Evolutionary conservation across 2,888 invertebrate genomes (phyloP), one percentile per base, ranked within the genome.

Genomic region (Cheilosia urbana): DNA sequence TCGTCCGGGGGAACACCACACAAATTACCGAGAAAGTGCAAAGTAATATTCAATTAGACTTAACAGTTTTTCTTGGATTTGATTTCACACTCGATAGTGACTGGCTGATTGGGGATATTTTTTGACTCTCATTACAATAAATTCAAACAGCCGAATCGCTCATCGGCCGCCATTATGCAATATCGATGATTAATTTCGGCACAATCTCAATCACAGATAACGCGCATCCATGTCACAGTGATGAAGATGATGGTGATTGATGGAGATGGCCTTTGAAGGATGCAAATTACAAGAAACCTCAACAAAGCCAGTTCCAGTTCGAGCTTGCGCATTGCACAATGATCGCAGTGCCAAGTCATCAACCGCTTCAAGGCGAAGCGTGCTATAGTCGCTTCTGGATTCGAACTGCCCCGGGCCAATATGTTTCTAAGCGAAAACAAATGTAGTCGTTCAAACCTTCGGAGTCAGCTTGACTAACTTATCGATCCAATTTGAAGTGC

Each of bases 91-190:
- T 37, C 13, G 37, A 37, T 13, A 37, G 37, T 37, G 51, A 53
- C 51, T 11, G 49, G 62, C 13, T 37, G 51, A 53, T 42, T 11
- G 49, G 62, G 15, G 40, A 13, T 9, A 40, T 37, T 37, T 37
- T 37, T 37, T 13, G 37, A 37, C 2, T 37, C 37, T 37, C 37
- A 37, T 37, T 37, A 13, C 13, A 34, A 34, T 34, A 2, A 37
- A 13, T 7, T 37, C 51, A n/a, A 30, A 51, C 66, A 27, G 62
- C 27, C 51, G 68, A 45, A 21, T 40, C 68, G 45, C 55, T 55
- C 62, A 75, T 75, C 63, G 51, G 51, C 30, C 19, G 51, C 30
- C 19, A 30, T 81, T 82, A 71, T 77, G 81, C 76, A 82, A 82
- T 72, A 58, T 69, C 13, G 37, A 65, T 62, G 60, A 72, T 49